Conservation (phyloP, 2,113 vertebrate species). For the Cnemophilus loriae region DNA sequence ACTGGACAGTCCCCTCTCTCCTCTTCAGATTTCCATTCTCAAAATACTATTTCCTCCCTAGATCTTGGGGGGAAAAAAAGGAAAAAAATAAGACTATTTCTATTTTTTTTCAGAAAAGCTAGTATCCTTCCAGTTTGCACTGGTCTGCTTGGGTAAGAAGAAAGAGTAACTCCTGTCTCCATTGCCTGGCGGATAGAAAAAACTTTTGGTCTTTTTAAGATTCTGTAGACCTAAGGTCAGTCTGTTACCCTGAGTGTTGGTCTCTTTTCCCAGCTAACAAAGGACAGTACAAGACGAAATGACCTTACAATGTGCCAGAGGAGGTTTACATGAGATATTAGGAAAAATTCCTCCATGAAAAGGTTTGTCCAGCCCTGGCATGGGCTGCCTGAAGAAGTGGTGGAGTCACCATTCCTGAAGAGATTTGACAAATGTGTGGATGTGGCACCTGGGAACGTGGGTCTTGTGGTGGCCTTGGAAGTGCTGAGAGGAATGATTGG, state of each 20-base stretch:
- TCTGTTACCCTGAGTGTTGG: background rate
- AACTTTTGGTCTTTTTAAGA: background rate
- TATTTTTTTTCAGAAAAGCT: background rate
- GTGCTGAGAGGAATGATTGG: no score
- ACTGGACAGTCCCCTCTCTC: background rate
- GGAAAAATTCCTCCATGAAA: background rate
- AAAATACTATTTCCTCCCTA: background rate
- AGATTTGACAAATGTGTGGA: background rate
- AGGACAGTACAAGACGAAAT: background rate
- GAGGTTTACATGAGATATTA: background rate
- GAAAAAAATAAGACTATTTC: no score
- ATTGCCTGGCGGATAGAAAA: background rate
- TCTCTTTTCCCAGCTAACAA: background rate
- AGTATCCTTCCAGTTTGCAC: background rate
- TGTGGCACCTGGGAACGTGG: fast-evolving
- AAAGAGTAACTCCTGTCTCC: background rate
- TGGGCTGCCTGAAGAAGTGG: background rate
- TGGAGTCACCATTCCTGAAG: background rate
- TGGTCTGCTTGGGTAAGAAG: background rate
- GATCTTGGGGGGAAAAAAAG: fast-evolving
- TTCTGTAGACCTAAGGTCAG: background rate
- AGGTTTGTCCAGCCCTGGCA: background rate
- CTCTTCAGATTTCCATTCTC: background rate
- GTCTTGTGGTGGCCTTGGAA: background rate
- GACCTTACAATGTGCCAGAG: background rate